Evolutionary conservation across 2,113 vertebrate species (phyloP), one percentile per base, ranked within the genome.

Genomic region (Hyla sarda): DNA sequence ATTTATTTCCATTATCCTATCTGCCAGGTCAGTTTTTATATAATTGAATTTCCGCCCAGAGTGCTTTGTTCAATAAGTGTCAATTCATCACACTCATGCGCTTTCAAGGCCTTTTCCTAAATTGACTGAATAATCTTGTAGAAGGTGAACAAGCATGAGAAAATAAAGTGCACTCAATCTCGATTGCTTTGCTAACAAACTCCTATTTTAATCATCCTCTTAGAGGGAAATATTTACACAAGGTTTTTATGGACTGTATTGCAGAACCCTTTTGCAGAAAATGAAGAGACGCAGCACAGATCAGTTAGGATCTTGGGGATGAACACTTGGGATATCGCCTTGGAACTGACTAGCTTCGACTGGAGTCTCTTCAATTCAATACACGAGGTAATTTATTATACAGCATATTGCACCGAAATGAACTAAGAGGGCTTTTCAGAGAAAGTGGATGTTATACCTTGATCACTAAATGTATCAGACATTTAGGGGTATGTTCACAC

Each of bases 261-360:
- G 19, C 69, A 99, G 98, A 97, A 89, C 78, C 96, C 96, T 0
- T 94, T 97, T 89, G 92, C 91, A 83, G 97, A 98, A 91, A 97
- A 95, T 88, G 95, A 96, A 6, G 96, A 97, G 88, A 91, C 96
- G 10, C 97, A 96, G 73, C 97, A 97, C 90, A 95, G 94, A 78
- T 94, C 96, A 0, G 92, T 95, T 50, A 95, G 95, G 89, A 95
- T 99, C 94, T 92, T 99, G 86, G 96, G 95, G 89, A 96, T 99
- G 91, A 98, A 99, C 92, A 98, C 97, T 2, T 99, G 98, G 98
- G 97, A 98, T 86, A 94, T 99, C 73, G 96, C 97, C 69, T 93
- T 97, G 71, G 96, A 98, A 79, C 94, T 99, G 87, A 98, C 96
- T 72, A 96, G 95, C 91, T 97, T 97, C 88, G 98, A 99, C 90